Evolutionary conservation across 2,113 vertebrate genomes (phyloP).

Genomic region (Paedocypris sp.): DNA sequence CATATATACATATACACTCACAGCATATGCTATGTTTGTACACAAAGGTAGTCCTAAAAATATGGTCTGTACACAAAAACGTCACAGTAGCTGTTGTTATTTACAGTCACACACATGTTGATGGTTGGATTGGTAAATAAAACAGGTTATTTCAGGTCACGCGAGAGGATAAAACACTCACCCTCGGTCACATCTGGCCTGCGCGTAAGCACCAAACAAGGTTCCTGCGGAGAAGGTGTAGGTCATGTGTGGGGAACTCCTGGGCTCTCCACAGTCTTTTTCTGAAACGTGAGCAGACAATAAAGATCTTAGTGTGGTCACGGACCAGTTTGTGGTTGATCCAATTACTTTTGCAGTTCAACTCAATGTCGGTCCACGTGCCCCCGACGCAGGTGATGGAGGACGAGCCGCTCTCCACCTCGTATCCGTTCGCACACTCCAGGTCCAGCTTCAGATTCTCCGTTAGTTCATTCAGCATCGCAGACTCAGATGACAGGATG

Average conservation of each 20-base stretch:
- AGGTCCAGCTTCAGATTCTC: background rate
- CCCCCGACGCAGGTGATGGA: conserved; percentile 17
- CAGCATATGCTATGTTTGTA: too few relatives aligned
- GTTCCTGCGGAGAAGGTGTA: conserved; percentile 16
- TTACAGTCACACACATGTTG: too few relatives aligned
- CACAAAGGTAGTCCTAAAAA: too few relatives aligned
- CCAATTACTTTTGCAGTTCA: conserved; percentile 48
- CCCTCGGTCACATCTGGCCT: conserved; percentile 42
- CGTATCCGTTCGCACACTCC: conserved; percentile 38
- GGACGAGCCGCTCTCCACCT: conserved; percentile 10
- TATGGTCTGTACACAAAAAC: too few relatives aligned
- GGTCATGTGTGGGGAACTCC: background rate
- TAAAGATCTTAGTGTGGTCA: too few relatives aligned
- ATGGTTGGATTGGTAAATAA: too few relatives aligned
- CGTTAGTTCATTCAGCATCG: conserved; percentile 36
- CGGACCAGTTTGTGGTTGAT: too few relatives aligned
- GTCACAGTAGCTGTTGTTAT: too few relatives aligned
- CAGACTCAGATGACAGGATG: conserved; percentile 7
- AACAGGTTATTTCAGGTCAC: too few relatives aligned
- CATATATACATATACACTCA: too few relatives aligned
- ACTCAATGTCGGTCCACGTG: conserved; percentile 32
- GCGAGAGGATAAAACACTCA: too few relatives aligned
- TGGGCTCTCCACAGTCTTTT: conserved; percentile 44
- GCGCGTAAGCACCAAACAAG: conserved; percentile 27
- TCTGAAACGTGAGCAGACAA: conserved; percentile 33